Conservation (phyloP, 2,113 vertebrate species). For the Pionites leucogaster region DNA sequence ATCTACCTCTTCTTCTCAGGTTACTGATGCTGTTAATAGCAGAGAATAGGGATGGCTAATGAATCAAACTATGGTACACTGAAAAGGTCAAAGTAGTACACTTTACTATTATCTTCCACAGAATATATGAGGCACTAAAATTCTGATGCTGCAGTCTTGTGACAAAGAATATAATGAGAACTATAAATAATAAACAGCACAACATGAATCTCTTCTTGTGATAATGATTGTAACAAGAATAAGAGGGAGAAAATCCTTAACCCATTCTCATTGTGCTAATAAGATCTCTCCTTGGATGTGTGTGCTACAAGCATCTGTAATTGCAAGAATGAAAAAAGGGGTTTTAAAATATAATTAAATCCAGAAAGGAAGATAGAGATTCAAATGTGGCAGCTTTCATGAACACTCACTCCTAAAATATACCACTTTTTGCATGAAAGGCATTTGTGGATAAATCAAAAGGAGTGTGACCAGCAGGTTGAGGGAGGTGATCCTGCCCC, state of each 20-base stretch:
- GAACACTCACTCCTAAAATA: neutral
- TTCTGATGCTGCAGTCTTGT: slow-evolving; percentile 56
- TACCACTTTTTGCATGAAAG: neutral
- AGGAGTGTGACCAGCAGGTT: too few species aligned
- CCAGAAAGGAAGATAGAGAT: neutral
- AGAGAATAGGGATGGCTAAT: slow-evolving; percentile 63
- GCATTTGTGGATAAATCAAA: neutral
- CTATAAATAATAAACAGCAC: slow-evolving; percentile 73
- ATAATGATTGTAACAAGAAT: slow-evolving; percentile 57
- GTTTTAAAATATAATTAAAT: neutral
- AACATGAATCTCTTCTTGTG: slow-evolving; percentile 63
- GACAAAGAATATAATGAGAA: slow-evolving; percentile 75
- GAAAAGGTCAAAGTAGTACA: slow-evolving; percentile 71
- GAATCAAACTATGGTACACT: slow-evolving; percentile 64
- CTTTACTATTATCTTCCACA: slow-evolving; percentile 66
- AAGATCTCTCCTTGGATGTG: neutral
- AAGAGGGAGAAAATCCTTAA: slow-evolving; percentile 43
- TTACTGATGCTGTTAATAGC: slow-evolving; percentile 61
- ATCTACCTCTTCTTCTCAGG: slow-evolving; percentile 25
- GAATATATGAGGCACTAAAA: slow-evolving; percentile 74
- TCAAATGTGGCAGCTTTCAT: neutral
- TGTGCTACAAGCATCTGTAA: neutral
- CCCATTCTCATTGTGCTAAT: neutral
- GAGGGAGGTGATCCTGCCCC: too few species aligned
- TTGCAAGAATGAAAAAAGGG: neutral